A percentile compares a stretch with the other conserved stretches of the same genome.
Evolutionary conservation across 2,888 invertebrate genomes (phyloP).

Genomic region (Cataglyphis cursor): DNA sequence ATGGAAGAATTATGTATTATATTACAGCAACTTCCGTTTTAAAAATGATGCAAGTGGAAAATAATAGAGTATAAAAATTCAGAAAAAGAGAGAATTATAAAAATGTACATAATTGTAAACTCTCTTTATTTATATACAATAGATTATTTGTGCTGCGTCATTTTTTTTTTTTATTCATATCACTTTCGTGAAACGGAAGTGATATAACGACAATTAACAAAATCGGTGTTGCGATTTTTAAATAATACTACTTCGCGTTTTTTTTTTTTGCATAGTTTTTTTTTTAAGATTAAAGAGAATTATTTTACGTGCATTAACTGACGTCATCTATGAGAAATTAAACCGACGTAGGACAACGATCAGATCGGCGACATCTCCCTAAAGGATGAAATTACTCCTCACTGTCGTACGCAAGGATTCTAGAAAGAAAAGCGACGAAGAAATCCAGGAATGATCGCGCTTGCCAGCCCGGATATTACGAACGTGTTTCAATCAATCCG

Average conservation of each 20-base stretch:
- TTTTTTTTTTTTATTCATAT: not conserved
- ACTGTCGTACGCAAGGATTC: constrained; percentile 58
- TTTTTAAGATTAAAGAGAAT: not conserved
- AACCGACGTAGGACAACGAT: not conserved
- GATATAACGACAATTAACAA: not conserved
- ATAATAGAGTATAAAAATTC: too few relatives aligned
- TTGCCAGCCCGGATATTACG: constrained; percentile 5
- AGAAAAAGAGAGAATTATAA: not conserved
- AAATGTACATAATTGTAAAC: not conserved
- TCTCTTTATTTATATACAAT: not conserved
- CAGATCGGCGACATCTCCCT: not conserved
- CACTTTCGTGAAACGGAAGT: not conserved
- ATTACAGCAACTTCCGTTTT: not conserved
- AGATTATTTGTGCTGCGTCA: not conserved
- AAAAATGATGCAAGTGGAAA: not conserved
- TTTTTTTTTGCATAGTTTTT: not conserved
- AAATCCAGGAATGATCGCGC: constrained; percentile 23
- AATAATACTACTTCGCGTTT: not conserved
- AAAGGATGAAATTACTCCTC: constrained; percentile 25
- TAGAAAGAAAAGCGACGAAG: constrained; percentile 58
- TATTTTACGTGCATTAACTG: not conserved
- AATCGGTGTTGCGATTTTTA: not conserved
- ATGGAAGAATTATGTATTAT: not conserved
- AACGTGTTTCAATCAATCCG: constrained; percentile 29
- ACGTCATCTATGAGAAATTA: not conserved